Evolutionary conservation across 2,888 invertebrate species (phyloP).

Genomic region (Brachyopa scutellaris): DNA sequence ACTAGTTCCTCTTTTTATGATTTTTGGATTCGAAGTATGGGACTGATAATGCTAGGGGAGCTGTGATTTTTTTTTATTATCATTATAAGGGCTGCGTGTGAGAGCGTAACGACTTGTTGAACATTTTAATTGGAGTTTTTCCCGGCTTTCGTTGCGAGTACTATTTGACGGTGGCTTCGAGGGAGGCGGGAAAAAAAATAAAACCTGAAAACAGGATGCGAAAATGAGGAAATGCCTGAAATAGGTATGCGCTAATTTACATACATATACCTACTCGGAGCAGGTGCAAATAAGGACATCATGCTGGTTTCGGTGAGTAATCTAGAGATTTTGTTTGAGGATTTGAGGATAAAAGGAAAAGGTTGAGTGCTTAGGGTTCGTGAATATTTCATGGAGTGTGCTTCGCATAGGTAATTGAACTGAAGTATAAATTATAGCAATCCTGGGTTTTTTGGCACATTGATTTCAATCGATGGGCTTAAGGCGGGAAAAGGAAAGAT

Average conservation of each 20-base stretch:
- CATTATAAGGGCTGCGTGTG: constrained; percentile 20
- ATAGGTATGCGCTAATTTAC: constrained; percentile 19
- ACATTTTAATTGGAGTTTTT: constrained; percentile 58
- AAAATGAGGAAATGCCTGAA: background rate
- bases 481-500: too few relatives aligned
- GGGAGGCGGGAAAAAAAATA: background rate
- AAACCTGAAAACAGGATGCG: background rate
- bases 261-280: constrained; percentile 3
- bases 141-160: background rate
- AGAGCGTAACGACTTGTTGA: constrained; percentile 61
- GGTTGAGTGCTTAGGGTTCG: background rate
- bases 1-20: too few relatives aligned
- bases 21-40: too few relatives aligned
- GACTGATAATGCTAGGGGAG: background rate
- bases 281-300: constrained; percentile 4
- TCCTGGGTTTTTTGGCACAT: too few relatives aligned
- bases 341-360: background rate
- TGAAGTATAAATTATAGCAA: background rate
- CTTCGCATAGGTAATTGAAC: constrained; percentile 1
- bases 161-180: background rate
- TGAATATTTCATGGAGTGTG: constrained; percentile 3
- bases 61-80: constrained; percentile 12
- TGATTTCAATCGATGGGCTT: too few relatives aligned
- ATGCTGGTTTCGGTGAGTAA: background rate
- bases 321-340: background rate